A percentile compares a stretch with the other conserved stretches of the same genome.
Conservation (phyloP, 2,797 vertebrate genomes). For the Artibeus jamaicensis region DNA sequence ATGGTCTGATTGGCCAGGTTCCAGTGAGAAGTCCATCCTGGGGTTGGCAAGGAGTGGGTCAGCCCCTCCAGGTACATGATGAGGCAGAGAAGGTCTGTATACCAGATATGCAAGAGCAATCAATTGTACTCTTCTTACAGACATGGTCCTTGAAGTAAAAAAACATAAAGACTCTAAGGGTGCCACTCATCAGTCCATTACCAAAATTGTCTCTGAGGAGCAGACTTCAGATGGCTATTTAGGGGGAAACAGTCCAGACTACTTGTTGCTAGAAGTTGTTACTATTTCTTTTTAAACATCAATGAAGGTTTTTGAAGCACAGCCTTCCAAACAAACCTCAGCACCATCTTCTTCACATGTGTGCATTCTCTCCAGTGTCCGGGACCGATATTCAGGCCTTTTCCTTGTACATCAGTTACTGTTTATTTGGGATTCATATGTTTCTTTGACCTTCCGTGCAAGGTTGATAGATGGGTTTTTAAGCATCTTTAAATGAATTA, state of each 20-base stretch:
- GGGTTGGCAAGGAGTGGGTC: not conserved
- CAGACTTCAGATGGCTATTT: not conserved
- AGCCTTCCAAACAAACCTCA: not conserved
- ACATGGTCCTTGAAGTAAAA: not conserved
- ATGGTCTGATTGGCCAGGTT: not conserved
- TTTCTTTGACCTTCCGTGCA: slow-evolving; percentile 78
- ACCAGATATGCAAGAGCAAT: not conserved
- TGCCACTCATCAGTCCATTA: not conserved
- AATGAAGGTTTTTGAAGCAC: not conserved
- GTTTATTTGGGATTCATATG: slow-evolving; percentile 79
- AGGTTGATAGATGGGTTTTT: slow-evolving; percentile 83
- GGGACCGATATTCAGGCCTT: slow-evolving; percentile 27
- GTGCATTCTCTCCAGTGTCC: not conserved
- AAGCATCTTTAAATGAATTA: slow-evolving; percentile 83
- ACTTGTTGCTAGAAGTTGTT: not conserved
- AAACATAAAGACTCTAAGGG: not conserved
- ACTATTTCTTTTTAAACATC: not conserved
- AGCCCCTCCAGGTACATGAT: not conserved
- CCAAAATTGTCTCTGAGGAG: not conserved
- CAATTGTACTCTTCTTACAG: not conserved
- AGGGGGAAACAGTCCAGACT: not conserved
- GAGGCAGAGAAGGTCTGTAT: not conserved
- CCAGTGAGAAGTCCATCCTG: not conserved
- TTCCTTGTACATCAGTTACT: slow-evolving; percentile 59
- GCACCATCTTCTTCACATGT: slow-evolving; percentile 9